Base-by-base conservation (phyloP, 2,888 invertebrate genomes). In the Ichneumoninae sp. region DNA sequence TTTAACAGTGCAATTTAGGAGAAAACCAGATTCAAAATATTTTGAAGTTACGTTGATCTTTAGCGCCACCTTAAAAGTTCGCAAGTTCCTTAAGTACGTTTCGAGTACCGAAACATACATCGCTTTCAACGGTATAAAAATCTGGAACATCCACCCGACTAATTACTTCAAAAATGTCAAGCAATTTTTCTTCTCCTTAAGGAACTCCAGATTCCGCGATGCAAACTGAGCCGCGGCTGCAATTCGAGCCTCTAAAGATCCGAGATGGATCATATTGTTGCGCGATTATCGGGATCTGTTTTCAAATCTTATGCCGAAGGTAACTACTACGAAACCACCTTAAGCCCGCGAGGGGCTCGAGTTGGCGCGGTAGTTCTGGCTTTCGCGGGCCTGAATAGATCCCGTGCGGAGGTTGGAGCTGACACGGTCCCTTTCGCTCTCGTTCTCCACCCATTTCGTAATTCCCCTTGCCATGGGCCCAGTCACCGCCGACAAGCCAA, bases 371-470 rank as follows among this genome's bases (percentile, higher is more conserved):
- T 47, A 44, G 65, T 81, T 70, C 69, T 30, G 57, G 69, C 77
- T 77, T 74, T 60, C 76, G 54, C 47, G 71, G 66, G 71, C 44
- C 22, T 68, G 60, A 69, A 77, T 69, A 69, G 77, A 80, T 80
- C 80, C 81, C 57, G 70, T 57, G 57, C 74, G 60, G 68, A 54
- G 83, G 79, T 81, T 79, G 71, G 13, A 57, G 60, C 75, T 54
- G 72, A 69, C 82, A 66, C 81, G 82, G 79, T 74, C 80, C 85
- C 86, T 86, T 86, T 86, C 87, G 83, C 87, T 85, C 85, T 87
- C 86, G 83, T 87, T 87, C 62, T 62, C 81, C 76, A 85, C 74
- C 77, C 60, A 85, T 87, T 87, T 85, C 86, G 85, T 86, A 87
- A 87, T 86, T 68, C 65, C 78, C 72, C 80, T 65, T 78, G 82